phyloP scores from a whole-genome alignment of 2,888 invertebrate genomes.

The Lasioglossum figueresi region DNA sequence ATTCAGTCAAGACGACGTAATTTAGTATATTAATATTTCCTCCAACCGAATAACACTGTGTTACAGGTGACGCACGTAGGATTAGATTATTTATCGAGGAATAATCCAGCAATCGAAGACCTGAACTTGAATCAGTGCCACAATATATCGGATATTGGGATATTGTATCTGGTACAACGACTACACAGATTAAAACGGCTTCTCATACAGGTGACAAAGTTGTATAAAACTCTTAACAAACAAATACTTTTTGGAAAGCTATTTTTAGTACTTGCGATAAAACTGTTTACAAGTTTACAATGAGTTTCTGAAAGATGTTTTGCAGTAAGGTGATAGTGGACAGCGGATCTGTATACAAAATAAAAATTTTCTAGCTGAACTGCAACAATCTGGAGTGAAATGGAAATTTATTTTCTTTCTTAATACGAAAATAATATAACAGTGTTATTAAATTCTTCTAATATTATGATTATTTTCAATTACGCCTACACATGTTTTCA shows the following conservation, averaged over 20 bases:
- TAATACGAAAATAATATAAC: too few relatives aligned
- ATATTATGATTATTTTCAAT: too few relatives aligned
- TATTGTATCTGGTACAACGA: conserved; percentile 84
- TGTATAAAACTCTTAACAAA: neutral
- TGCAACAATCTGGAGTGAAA: too few relatives aligned
- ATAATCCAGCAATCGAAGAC: conserved; percentile 89
- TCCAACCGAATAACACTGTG: neutral
- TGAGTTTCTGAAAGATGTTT: neutral
- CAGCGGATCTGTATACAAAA: too few relatives aligned
- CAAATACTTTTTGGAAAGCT: conserved; percentile 12
- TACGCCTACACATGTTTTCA: too few relatives aligned
- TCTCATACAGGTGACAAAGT: conserved; percentile 85
- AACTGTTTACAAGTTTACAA: neutral
- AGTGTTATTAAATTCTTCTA: too few relatives aligned
- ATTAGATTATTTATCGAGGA: conserved; percentile 87
- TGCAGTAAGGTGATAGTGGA: neutral
- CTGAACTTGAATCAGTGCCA: conserved; percentile 88
- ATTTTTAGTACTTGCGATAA: neutral
- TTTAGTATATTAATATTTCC: neutral
- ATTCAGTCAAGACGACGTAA: neutral
- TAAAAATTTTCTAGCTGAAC: too few relatives aligned
- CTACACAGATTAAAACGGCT: conserved; percentile 86
- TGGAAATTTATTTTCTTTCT: too few relatives aligned
- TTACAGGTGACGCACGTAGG: conserved; percentile 87
- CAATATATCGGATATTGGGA: conserved; percentile 88